These are phyloP conservation scores for Mercenaria mercenaria DNA, from an alignment of 1,140 invertebrate genomes.

Conservation along the genomic window DNA sequence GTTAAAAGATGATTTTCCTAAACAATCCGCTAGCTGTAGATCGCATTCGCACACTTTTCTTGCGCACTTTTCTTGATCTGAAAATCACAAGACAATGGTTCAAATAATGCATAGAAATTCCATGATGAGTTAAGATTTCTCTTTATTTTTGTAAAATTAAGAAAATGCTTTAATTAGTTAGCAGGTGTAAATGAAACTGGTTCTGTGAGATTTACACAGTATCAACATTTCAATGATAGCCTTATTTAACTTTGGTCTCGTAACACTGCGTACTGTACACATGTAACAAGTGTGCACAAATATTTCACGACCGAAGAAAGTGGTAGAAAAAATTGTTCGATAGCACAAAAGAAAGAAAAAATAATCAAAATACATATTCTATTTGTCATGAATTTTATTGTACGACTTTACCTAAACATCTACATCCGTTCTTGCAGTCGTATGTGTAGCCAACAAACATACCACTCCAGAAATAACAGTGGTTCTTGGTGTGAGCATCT, in stretches of 20 bases:
- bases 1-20: conserved; percentile 40
- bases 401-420: conserved; percentile 74
- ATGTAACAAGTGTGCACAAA: too few relatives aligned
- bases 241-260: too few relatives aligned
- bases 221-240: too few relatives aligned
- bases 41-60: conserved; percentile 71
- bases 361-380: too few relatives aligned
- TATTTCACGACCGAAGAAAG: too few relatives aligned
- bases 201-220: too few relatives aligned
- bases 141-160: too few relatives aligned
- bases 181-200: neutral
- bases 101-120: neutral
- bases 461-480: conserved; percentile 60
- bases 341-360: neutral
- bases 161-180: too few relatives aligned
- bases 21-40: conserved; percentile 63
- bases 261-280: too few relatives aligned
- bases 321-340: too few relatives aligned
- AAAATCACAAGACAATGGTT: neutral
- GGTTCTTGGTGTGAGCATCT: conserved; percentile 17
- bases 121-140: neutral
- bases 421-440: conserved; percentile 59
- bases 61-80: conserved; percentile 66
- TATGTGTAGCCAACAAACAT: conserved; percentile 69
- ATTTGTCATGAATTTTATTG: too few relatives aligned